These are phyloP conservation scores for Semnopithecus entellus DNA, from an alignment of 2,113 vertebrate species.

Conservation along the genomic window DNA sequence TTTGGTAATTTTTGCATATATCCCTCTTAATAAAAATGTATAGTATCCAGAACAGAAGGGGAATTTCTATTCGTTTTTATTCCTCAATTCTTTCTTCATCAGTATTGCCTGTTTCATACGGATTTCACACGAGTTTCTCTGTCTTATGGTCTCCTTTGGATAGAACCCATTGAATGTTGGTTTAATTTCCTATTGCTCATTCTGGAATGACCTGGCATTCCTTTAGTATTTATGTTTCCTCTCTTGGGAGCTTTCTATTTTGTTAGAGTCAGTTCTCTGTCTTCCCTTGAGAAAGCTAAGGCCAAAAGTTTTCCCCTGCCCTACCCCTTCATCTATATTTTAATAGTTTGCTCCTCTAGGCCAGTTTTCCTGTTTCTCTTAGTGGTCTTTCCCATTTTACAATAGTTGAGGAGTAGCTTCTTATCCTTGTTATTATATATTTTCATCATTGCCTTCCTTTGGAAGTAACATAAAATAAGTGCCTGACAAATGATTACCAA, in stretches of 20 bases:
- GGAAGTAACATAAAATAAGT: neutral
- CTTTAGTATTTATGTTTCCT: slow-evolving; percentile 47
- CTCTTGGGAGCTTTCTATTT: slow-evolving; percentile 58
- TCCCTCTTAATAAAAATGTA: neutral
- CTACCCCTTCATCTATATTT: neutral
- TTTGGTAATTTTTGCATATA: neutral
- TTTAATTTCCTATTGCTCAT: slow-evolving; percentile 47
- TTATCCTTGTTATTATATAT: neutral
- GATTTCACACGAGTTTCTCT: neutral
- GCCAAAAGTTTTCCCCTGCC: neutral
- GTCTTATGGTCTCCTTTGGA: neutral
- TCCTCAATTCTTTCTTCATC: neutral
- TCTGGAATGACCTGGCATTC: slow-evolving; percentile 44
- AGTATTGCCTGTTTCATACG: neutral
- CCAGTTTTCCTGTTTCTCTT: neutral
- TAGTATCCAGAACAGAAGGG: neutral
- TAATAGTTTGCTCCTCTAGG: neutral
- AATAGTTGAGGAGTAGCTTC: neutral
- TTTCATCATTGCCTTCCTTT: neutral
- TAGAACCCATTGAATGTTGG: neutral
- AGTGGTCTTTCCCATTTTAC: neutral
- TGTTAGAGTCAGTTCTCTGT: neutral
- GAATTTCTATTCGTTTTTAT: neutral
- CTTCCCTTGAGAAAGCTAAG: slow-evolving; percentile 36
- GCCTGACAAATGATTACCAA: neutral